Conservation (phyloP, 2,888 invertebrate genomes). For the Lithosia quadra region DNA sequence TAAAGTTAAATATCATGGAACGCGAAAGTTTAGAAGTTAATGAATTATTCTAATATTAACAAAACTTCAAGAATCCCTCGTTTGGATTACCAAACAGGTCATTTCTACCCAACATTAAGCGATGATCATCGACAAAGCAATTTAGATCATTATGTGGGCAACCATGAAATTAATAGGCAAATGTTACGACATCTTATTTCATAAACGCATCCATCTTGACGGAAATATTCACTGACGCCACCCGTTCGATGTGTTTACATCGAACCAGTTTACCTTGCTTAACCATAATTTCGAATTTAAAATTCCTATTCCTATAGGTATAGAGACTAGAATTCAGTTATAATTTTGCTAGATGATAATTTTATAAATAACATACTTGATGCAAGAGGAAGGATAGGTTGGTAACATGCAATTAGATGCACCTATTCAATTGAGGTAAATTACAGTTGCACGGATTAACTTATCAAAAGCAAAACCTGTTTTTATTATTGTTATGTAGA, state of each 20-base stretch:
- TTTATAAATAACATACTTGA: constrained; percentile 47
- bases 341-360: constrained; percentile 41
- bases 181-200: constrained; percentile 71
- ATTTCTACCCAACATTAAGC: constrained; percentile 37
- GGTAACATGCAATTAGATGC: constrained; percentile 58
- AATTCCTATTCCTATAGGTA: constrained; percentile 43
- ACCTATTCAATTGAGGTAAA: constrained; percentile 46
- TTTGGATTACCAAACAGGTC: constrained; percentile 46
- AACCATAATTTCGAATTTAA: constrained; percentile 39
- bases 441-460: constrained; percentile 32
- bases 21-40: too few relatives aligned
- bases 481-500: constrained; percentile 2
- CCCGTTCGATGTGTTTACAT: constrained; percentile 50
- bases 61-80: constrained; percentile 25
- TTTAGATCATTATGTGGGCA: constrained; percentile 67
- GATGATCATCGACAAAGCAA: constrained; percentile 44
- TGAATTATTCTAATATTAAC: too few relatives aligned
- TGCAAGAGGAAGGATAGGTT: constrained; percentile 56
- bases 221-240: constrained; percentile 70
- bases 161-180: constrained; percentile 74
- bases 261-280: constrained; percentile 53
- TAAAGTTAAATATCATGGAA: too few relatives aligned
- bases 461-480: constrained; percentile 31
- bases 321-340: constrained; percentile 45
- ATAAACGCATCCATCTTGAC: constrained; percentile 69